Conservation (phyloP, 2,888 invertebrate species). For the Zhengitettix transpicula region DNA sequence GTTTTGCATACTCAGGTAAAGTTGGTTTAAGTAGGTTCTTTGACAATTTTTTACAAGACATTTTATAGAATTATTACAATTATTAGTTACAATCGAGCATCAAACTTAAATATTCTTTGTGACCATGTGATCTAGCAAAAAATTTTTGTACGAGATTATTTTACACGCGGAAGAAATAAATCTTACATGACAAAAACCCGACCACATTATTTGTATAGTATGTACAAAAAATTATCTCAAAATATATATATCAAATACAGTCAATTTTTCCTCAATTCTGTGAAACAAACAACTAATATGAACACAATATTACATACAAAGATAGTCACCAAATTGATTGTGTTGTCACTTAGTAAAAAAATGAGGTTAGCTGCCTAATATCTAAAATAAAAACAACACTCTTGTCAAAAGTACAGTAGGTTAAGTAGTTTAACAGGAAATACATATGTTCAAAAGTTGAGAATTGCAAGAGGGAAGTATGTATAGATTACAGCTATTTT, state of each 20-base stretch:
- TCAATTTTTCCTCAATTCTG: slow-evolving; percentile 3
- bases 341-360: slow-evolving; percentile 9
- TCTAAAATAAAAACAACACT: slow-evolving; percentile 8
- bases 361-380: slow-evolving; percentile 12
- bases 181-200: slow-evolving; percentile 7
- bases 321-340: slow-evolving; percentile 6
- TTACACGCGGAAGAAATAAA: slow-evolving; percentile 10
- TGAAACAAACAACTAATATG: slow-evolving; percentile 10
- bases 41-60: slow-evolving; percentile 9
- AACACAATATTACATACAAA: slow-evolving; percentile 9
- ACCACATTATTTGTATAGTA: slow-evolving; percentile 7
- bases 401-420: slow-evolving; percentile 6
- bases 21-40: slow-evolving; percentile 11
- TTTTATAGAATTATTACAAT: slow-evolving; percentile 1
- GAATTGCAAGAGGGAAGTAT: slow-evolving; percentile 11
- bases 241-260: slow-evolving; percentile 10
- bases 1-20: slow-evolving; percentile 15
- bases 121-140: slow-evolving; percentile 5
- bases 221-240: slow-evolving; percentile 11
- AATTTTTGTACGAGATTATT: slow-evolving; percentile 11
- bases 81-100: background rate
- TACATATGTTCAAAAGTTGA: slow-evolving; percentile 9
- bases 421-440: slow-evolving; percentile 9
- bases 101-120: slow-evolving; percentile 5
- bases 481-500: slow-evolving; percentile 10